A percentile compares a stretch with the other conserved stretches of the same genome.
phyloP scores from a whole-genome alignment of 2,113 vertebrate species.

The Galeopterus variegatus region DNA sequence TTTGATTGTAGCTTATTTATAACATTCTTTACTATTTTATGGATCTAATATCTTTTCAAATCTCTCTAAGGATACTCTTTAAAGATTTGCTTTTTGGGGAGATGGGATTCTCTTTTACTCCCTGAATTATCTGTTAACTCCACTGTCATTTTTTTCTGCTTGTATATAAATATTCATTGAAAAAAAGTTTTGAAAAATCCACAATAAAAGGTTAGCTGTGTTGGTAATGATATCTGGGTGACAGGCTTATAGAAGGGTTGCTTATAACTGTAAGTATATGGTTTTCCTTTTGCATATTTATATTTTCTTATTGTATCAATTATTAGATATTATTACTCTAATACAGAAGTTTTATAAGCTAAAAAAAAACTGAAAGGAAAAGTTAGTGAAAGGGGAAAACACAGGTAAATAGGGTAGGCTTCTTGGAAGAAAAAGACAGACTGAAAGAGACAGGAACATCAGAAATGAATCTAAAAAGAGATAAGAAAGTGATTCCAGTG shows the following conservation, averaged over 20 bases:
- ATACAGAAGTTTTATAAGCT: not conserved
- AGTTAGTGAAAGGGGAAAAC: not conserved
- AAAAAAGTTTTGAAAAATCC: not conserved
- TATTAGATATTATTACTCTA: not conserved
- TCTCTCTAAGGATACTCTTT: conserved; percentile 16
- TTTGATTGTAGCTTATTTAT: conserved; percentile 42
- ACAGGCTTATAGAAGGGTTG: not conserved
- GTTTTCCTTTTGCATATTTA: not conserved
- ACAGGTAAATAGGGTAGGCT: not conserved
- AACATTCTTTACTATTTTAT: conserved; percentile 52
- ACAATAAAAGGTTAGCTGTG: not conserved
- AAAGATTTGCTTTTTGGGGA: not conserved
- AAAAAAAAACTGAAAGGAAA: not conserved
- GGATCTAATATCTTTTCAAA: conserved; percentile 9
- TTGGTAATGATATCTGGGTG: not conserved
- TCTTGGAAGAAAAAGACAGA: not conserved
- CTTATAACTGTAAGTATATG: not conserved
- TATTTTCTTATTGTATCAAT: not conserved
- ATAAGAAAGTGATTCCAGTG: not conserved
- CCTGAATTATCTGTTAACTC: not conserved
- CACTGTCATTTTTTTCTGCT: not conserved
- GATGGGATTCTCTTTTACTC: not conserved
- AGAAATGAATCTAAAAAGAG: not conserved
- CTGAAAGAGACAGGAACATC: not conserved
- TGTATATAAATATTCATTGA: not conserved